phyloP scores from a whole-genome alignment of 2,797 vertebrate species.

The Synaphobranchus kaupii region DNA sequence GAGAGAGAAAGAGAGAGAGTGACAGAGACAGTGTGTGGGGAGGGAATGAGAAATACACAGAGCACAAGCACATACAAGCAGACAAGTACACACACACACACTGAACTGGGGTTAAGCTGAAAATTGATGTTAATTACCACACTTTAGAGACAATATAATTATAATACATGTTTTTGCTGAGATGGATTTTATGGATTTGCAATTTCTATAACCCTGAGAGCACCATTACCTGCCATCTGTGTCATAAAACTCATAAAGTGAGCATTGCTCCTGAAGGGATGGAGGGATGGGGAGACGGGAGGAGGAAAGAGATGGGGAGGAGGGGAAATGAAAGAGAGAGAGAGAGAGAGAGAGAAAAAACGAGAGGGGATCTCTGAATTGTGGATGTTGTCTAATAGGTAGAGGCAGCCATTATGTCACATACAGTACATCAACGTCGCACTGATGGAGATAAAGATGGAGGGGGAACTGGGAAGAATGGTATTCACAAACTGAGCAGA shows the following conservation, averaged over 20 bases:
- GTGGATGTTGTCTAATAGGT: background rate
- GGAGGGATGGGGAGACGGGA: background rate
- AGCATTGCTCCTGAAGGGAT: background rate
- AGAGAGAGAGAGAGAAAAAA: background rate
- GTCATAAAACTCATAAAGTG: conserved; percentile 18
- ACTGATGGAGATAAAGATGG: no score
- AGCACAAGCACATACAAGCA: background rate
- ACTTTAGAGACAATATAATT: conserved; percentile 21
- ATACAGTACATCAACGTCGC: background rate
- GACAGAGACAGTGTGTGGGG: background rate
- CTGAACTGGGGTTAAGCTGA: background rate
- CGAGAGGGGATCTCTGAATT: background rate
- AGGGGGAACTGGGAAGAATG: background rate
- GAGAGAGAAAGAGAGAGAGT: no score
- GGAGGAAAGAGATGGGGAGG: background rate
- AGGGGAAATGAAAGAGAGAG: background rate
- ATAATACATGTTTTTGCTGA: conserved; percentile 20
- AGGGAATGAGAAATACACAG: no score
- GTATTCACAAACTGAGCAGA: background rate
- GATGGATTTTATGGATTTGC: conserved; percentile 24
- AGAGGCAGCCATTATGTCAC: background rate
- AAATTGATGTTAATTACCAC: conserved; percentile 22
- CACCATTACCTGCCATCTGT: conserved; percentile 22
- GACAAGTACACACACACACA: background rate
- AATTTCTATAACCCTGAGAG: conserved; percentile 21